A percentile compares a stretch with the other conserved stretches of the same genome.
Conservation (phyloP, 2,888 invertebrate genomes). For the Pterobdella sp. region DNA sequence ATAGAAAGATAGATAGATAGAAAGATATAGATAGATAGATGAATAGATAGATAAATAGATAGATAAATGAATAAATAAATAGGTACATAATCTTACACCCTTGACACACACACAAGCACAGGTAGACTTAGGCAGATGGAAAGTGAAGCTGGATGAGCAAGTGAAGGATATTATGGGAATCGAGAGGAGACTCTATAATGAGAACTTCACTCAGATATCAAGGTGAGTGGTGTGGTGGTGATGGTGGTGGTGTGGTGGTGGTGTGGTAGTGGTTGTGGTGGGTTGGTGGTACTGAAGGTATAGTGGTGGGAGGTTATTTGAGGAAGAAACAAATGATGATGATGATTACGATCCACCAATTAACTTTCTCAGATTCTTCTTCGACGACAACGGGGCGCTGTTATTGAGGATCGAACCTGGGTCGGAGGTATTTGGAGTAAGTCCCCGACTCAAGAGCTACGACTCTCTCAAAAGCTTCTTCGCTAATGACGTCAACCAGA, state of each 20-base stretch:
- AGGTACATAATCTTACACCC: not conserved
- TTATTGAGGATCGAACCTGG: constrained; percentile 13
- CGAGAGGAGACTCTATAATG: not conserved
- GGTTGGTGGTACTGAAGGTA: too few relatives aligned
- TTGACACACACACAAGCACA: constrained; percentile 1
- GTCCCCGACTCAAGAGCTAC: not conserved
- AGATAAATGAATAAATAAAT: not conserved
- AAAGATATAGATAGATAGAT: not conserved
- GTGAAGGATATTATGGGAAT: not conserved
- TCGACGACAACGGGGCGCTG: constrained; percentile 10
- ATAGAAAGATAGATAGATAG: constrained; percentile 1
- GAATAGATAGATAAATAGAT: not conserved
- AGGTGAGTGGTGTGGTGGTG: not conserved
- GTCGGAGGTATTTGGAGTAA: not conserved
- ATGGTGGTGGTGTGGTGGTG: too few relatives aligned
- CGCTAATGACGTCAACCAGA: not conserved
- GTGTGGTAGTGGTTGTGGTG: too few relatives aligned
- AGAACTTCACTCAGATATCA: not conserved
- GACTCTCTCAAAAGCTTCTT: not conserved
- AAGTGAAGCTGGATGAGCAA: not conserved
- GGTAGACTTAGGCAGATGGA: not conserved
- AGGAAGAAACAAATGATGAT: too few relatives aligned
- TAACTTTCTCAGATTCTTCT: not conserved
- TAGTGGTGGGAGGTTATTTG: too few relatives aligned
- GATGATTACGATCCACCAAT: too few relatives aligned